Base-by-base conservation (phyloP, 2,113 vertebrate species). In the Vireo altiloquus region DNA sequence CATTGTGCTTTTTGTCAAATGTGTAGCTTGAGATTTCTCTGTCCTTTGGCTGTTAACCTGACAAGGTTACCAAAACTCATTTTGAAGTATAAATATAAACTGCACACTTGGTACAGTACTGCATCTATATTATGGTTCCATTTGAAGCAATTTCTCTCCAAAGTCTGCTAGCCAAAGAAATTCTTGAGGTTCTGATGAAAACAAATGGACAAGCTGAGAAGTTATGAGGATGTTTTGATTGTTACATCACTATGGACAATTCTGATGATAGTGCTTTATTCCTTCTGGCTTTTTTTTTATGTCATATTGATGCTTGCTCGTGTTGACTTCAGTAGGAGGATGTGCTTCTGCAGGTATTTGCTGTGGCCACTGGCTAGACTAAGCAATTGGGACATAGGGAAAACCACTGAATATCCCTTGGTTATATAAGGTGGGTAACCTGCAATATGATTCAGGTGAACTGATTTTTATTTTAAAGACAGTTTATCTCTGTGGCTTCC, bases 161-260 rank as follows among this genome's bases (percentile, higher is more conserved):
- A 99, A 99, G 98, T 97, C 98, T 98, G 98, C 98, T 99, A 99
- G 98, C 99, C 99, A 99, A 99, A 99, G 99, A 99, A 99, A 98
- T 98, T 95, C 90, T 95, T 96, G 92, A 98, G 97, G 87, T 98
- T 97, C 97, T 98, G 97, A 98, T 97, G 98, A 97, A 98, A 98
- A 98, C 94, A 96, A 77, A 91, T 7, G 22, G 84, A 95, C 52
- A 90, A 90, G 53, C 74, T n/a, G 13, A 89, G 75, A 95, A 94
- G 59, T 30, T 79, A 82, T 47, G 23, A 96, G n/a, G 77, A 60
- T 50, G 18, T 91, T 93, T 87, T 83, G 90, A 85, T 92, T 17
- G 1, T 94, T 91, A 49, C 63, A 23, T 86, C 93, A 46, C 68
- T 28, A 2, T 54, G 70, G 90, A 91, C 86, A 87, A 60, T 95